Percentiles rank a stretch among this genome's conserved stretches.
Evolutionary conservation across 1,140 invertebrate species (phyloP).

Genomic region (Thalassaphorura encarpata): DNA sequence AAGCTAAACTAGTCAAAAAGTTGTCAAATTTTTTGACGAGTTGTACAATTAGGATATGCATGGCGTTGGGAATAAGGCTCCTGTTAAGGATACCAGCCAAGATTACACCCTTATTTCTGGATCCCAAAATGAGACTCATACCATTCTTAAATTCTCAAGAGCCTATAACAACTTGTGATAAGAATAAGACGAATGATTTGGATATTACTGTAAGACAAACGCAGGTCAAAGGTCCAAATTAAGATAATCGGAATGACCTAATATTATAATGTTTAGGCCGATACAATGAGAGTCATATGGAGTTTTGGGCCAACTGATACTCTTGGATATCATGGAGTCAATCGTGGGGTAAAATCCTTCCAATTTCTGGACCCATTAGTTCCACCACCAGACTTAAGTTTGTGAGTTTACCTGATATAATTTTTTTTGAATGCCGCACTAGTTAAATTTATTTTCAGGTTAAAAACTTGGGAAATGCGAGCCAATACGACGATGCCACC

Average conservation of each 20-base stretch:
- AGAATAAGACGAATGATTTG: constrained; percentile 15
- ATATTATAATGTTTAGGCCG: constrained; percentile 3
- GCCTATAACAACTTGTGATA: constrained; percentile 18
- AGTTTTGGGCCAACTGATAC: constrained; percentile 6
- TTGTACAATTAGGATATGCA: not conserved
- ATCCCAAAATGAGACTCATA: constrained; percentile 12
- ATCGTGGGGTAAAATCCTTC: too few species aligned
- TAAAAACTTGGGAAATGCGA: constrained; percentile 8
- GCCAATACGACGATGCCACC: constrained; percentile 8
- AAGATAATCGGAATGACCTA: not conserved
- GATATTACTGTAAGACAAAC: constrained; percentile 10
- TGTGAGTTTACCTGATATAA: too few species aligned
- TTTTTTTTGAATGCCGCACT: too few species aligned
- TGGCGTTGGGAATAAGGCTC: not conserved
- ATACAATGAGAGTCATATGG: constrained; percentile 10
- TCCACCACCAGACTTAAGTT: too few species aligned
- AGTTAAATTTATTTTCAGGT: too few species aligned
- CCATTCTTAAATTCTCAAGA: constrained; percentile 12
- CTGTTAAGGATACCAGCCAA: not conserved
- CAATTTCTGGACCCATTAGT: too few species aligned
- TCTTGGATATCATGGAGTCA: constrained; percentile 1
- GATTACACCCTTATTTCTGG: not conserved
- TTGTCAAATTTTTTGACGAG: not conserved
- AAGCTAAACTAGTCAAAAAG: not conserved
- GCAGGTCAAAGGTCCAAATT: not conserved